Evolutionary conservation across 2,888 invertebrate species (phyloP).

Genomic region (Prosapia bicincta): DNA sequence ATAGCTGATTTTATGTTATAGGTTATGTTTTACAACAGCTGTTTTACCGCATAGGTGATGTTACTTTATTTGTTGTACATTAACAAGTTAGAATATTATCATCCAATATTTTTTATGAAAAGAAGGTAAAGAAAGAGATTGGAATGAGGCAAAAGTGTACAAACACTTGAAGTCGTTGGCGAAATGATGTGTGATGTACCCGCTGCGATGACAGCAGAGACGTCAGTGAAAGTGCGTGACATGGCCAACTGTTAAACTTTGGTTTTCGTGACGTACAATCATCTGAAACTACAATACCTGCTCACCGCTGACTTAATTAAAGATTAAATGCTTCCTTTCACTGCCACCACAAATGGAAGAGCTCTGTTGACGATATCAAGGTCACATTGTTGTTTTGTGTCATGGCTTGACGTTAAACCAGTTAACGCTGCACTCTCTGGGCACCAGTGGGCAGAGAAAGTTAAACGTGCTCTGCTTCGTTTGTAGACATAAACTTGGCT

Average conservation of each 20-base stretch:
- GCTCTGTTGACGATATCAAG: not conserved
- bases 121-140: too few relatives aligned
- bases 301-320: not conserved
- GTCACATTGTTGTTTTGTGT: not conserved
- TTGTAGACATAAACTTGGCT: too few relatives aligned
- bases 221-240: not conserved
- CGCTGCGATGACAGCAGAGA: too few relatives aligned
- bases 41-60: too few relatives aligned
- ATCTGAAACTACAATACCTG: not conserved
- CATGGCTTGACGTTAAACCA: not conserved
- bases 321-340: not conserved
- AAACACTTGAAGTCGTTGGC: too few relatives aligned
- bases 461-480: not conserved
- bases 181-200: too few relatives aligned
- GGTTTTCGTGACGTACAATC: not conserved
- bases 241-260: not conserved
- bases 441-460: not conserved
- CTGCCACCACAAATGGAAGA: not conserved
- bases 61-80: too few relatives aligned
- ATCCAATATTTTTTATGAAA: too few relatives aligned
- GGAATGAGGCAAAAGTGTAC: too few relatives aligned
- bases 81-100: too few relatives aligned
- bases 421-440: not conserved
- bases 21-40: too few relatives aligned
- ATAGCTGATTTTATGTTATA: too few relatives aligned